Percentiles rank a stretch among this genome's conserved stretches.
phyloP scores from a whole-genome alignment of 2,888 invertebrate species.

The Bellardia bayeri region DNA sequence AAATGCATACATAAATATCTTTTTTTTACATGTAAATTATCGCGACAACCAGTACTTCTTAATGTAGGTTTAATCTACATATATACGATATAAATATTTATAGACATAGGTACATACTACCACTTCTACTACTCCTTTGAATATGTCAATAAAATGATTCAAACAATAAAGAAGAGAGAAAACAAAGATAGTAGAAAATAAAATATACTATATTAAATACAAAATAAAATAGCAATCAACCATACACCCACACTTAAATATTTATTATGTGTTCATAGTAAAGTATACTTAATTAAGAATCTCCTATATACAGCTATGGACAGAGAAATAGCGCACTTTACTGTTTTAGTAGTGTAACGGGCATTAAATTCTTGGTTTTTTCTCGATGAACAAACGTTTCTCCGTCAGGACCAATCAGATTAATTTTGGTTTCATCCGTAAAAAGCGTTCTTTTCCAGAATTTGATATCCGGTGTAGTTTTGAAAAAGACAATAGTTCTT shows the following conservation, averaged over 20 bases:
- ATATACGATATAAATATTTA: constrained; percentile 42
- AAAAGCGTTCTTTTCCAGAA: no score
- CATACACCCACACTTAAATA: constrained; percentile 67
- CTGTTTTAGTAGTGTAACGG: no score
- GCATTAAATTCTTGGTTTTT: no score
- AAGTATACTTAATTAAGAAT: constrained; percentile 61
- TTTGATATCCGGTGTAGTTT: no score
- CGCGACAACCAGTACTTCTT: constrained; percentile 17
- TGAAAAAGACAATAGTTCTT: no score
- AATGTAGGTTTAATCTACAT: constrained; percentile 55
- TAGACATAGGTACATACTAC: constrained; percentile 15
- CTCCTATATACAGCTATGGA: background rate
- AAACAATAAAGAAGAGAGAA: constrained; percentile 51
- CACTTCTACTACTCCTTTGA: constrained; percentile 51
- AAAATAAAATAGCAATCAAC: constrained; percentile 38
- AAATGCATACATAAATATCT: background rate
- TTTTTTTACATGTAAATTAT: constrained; percentile 31
- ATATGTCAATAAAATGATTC: constrained; percentile 57
- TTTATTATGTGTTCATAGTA: background rate
- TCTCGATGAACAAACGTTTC: no score
- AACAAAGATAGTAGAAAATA: background rate
- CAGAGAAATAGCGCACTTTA: no score
- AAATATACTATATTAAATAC: background rate
- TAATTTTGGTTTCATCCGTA: no score
- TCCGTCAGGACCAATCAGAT: no score